Percentiles rank a stretch among this genome's conserved stretches.
Conservation (phyloP, 2,888 invertebrate genomes). For the Orthosia cruda region DNA sequence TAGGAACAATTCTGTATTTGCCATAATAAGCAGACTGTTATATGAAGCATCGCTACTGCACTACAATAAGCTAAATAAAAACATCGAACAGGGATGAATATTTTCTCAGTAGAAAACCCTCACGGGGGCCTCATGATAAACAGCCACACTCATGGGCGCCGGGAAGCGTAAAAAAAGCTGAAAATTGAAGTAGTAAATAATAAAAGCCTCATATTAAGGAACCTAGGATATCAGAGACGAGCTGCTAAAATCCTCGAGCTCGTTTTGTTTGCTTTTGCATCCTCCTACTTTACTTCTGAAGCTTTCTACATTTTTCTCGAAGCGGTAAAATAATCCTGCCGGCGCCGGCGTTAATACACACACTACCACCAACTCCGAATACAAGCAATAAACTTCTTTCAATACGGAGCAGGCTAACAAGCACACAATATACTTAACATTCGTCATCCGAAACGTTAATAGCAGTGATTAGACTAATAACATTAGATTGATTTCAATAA, state of each 20-base stretch:
- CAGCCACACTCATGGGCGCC: not conserved
- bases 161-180: too few species aligned
- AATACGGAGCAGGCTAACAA: not conserved
- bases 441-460: not conserved
- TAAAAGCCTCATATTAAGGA: too few species aligned
- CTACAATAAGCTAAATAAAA: not conserved
- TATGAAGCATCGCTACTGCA: not conserved
- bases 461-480: not conserved
- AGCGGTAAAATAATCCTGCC: too few species aligned
- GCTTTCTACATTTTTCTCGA: too few species aligned
- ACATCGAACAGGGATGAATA: not conserved
- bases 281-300: too few species aligned
- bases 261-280: too few species aligned
- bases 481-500: conserved; percentile 30
- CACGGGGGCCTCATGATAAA: not conserved
- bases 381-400: too few species aligned
- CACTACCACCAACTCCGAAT: too few species aligned
- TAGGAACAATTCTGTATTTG: not conserved
- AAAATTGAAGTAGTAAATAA: too few species aligned
- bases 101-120: not conserved
- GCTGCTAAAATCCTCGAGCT: too few species aligned
- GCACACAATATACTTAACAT: not conserved
- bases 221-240: too few species aligned
- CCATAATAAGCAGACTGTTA: not conserved
- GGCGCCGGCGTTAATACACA: too few species aligned